Evolutionary conservation across 2,113 vertebrate genomes (phyloP).

Genomic region (Leucopsar rothschildi): DNA sequence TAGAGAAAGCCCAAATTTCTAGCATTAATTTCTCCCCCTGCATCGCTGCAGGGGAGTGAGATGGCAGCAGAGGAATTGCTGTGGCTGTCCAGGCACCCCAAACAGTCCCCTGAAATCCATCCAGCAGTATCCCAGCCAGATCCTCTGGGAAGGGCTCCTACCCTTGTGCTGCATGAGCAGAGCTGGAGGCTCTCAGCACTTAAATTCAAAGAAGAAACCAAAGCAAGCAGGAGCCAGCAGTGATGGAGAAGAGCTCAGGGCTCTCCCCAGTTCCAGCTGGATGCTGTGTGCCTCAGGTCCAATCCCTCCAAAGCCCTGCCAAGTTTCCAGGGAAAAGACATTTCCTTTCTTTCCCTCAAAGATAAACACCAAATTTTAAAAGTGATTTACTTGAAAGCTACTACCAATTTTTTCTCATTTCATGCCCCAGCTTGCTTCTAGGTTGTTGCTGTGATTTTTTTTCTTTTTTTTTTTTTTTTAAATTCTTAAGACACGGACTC

Average conservation of each 20-base stretch:
- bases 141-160: not conserved
- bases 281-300: not conserved
- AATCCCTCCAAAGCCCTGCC: not conserved
- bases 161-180: not conserved
- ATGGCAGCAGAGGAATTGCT: not conserved
- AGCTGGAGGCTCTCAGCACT: not conserved
- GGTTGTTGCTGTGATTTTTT: constrained; percentile 40
- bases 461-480: not conserved
- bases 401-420: constrained; percentile 30
- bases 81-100: not conserved
- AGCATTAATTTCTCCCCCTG: not conserved
- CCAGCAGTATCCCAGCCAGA: not conserved
- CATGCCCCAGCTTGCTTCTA: constrained; percentile 38
- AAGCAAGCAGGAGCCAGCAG: not conserved
- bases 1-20: not conserved
- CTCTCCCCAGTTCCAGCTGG: not conserved
- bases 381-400: constrained; percentile 32
- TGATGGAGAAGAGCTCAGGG: not conserved
- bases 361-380: not conserved
- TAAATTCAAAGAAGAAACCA: not conserved
- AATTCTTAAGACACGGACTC: not conserved
- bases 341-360: not conserved
- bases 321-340: not conserved
- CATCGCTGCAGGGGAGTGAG: fast-evolving
- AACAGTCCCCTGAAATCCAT: not conserved